Base-by-base conservation (phyloP, 2,797 vertebrate species). In the Prionace glauca region DNA sequence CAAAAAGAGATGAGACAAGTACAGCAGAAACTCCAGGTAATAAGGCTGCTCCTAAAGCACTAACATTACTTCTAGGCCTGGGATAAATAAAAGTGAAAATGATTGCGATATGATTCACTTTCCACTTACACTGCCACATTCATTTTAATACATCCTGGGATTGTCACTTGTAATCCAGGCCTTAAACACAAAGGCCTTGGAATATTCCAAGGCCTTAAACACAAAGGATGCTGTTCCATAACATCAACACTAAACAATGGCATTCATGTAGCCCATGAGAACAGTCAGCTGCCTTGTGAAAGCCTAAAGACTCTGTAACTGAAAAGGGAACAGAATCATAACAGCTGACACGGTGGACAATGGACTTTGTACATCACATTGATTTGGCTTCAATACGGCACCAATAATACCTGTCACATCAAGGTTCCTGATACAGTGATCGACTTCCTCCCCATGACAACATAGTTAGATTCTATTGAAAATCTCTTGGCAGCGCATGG, bases 51-150 rank as follows among this genome's bases (percentile, higher is more conserved):
- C 62, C 88, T 24, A 69, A 36, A 36, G 18, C 36, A 41, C 10
- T 69, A 92, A 24, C 67, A 69, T 36, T 69, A 69, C 65, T 92
- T 92, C n/a, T 41, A 16, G 90, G 24, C 32, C 29, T 90, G 87
- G 32, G 56, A 29, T 90, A 92, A 92, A 92, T 69, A 69, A 67
- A 92, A 92, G 65, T 69, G 90, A 69, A 36, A 92, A 92, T 69
- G n/a, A 92, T 9, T 92, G 62, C 41, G 90, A 41, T 69, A 92
- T 69, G 62, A 65, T 92, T 92, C 65, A 69, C 62, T 56, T 95
- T 45, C 16, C 29, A 95, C 2, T 95, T 95, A 11, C 14, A 95
- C 14, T 50, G 24, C 36, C 71, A 92, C 62, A 90, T 90, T 29
- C 24, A n/a, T 95, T 77, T 95, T 16, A 45, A 22, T 18, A 60